Evolutionary conservation across 2,113 vertebrate genomes (phyloP).

Genomic region (Parotia lawesii): DNA sequence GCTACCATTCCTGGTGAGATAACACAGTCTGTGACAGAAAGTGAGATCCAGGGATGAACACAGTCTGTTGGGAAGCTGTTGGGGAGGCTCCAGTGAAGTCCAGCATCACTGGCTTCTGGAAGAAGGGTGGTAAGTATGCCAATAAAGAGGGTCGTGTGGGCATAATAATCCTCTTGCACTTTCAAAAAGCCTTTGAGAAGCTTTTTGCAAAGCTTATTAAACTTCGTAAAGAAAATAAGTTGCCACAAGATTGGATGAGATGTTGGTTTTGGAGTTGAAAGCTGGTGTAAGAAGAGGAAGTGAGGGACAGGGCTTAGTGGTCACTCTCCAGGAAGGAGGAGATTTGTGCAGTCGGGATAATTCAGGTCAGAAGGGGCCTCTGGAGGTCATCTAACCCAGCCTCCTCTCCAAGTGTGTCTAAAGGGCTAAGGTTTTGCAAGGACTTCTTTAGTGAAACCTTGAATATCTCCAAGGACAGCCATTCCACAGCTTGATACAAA

Average conservation of each 20-base stretch:
- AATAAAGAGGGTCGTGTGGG: neutral
- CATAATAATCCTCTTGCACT: slow-evolving; percentile 26
- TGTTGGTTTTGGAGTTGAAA: neutral
- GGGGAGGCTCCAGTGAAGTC: neutral
- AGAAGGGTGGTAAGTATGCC: neutral
- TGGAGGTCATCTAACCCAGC: neutral
- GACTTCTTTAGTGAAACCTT: neutral
- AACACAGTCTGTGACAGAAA: neutral
- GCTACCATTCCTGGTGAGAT: neutral
- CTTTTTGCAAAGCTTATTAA: slow-evolving; percentile 47
- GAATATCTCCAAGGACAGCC: neutral
- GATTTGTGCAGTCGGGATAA: neutral
- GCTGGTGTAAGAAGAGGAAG: slow-evolving; percentile 27
- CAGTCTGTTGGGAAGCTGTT: neutral
- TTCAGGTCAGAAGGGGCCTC: neutral
- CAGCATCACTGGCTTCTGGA: neutral
- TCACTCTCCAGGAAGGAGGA: neutral
- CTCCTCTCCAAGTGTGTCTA: neutral
- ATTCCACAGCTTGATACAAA: neutral
- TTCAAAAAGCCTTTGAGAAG: slow-evolving; percentile 37
- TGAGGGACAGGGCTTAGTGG: neutral
- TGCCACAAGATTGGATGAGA: slow-evolving; percentile 1
- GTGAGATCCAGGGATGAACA: neutral
- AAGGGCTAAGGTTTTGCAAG: neutral
- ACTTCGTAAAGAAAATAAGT: slow-evolving; percentile 3